Conservation (phyloP, 2,113 vertebrate species). For the Geococcyx californianus region DNA sequence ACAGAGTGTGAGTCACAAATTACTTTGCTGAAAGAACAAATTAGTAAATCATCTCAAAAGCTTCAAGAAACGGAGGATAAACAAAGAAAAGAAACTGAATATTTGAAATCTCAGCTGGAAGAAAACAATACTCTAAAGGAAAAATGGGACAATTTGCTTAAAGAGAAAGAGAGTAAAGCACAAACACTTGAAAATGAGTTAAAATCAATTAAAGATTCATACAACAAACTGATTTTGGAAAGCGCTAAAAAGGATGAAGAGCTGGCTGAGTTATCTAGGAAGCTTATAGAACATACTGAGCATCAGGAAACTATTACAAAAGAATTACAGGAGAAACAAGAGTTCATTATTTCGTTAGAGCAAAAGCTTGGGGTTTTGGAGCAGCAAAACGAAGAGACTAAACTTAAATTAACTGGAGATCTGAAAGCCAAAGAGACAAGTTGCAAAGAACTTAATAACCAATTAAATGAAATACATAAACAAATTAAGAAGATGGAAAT, state of each 20-base stretch:
- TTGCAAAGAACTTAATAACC: conserved; percentile 71
- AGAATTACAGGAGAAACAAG: conserved; percentile 70
- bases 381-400: conserved; percentile 66
- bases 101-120: conserved; percentile 71
- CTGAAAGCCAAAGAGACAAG: conserved; percentile 65
- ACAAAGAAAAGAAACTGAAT: conserved; percentile 48
- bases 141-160: conserved; percentile 65
- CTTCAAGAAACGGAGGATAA: conserved; percentile 71
- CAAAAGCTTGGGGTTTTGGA: conserved; percentile 60
- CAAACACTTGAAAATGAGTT: conserved; percentile 78
- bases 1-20: conserved; percentile 79
- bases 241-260: conserved; percentile 73
- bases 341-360: conserved; percentile 74
- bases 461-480: conserved; percentile 72
- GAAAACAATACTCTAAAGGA: conserved; percentile 64
- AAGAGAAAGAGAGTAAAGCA: conserved; percentile 68
- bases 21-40: conserved; percentile 79
- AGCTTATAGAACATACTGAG: conserved; percentile 66
- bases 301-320: conserved; percentile 58
- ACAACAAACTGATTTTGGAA: conserved; percentile 78
- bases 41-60: conserved; percentile 65
- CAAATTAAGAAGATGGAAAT: conserved; percentile 68
- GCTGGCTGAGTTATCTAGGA: conserved; percentile 66
- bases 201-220: conserved; percentile 80
- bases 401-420: conserved; percentile 63